These are phyloP conservation scores for Tachina fera DNA, from an alignment of 2,888 invertebrate genomes.

Conservation along the genomic window DNA sequence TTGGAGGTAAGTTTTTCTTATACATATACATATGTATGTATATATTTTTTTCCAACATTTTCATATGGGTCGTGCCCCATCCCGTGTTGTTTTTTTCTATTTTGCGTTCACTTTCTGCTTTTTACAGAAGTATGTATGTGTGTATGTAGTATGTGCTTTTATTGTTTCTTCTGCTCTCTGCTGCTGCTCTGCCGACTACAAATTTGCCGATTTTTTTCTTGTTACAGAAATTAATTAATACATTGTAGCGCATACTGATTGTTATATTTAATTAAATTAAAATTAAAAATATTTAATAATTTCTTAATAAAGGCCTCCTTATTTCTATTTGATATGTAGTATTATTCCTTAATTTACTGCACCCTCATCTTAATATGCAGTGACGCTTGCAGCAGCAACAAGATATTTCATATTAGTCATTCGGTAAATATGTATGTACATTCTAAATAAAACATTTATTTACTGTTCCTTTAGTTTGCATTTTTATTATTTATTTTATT, in stretches of 20 bases:
- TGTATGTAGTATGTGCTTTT: too few relatives aligned
- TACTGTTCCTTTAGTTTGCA: conserved; percentile 13
- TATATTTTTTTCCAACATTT: conserved; percentile 10
- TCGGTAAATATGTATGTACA: conserved; percentile 42
- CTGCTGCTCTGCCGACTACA: conserved; percentile 16
- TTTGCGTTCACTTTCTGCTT: conserved; percentile 30
- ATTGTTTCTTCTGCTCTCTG: conserved; percentile 49
- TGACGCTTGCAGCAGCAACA: conserved; percentile 18
- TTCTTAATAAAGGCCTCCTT: neutral
- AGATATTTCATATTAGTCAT: conserved; percentile 59
- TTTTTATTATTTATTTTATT: conserved; percentile 16
- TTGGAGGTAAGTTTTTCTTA: conserved; percentile 57
- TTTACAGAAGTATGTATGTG: conserved; percentile 11
- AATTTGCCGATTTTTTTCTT: conserved; percentile 16
- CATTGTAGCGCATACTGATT: conserved; percentile 56
- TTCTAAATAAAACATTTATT: conserved; percentile 45
- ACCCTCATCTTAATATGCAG: conserved; percentile 39
- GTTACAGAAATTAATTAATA: conserved; percentile 22
- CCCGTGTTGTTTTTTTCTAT: conserved; percentile 58
- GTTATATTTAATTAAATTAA: neutral
- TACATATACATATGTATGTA: too few relatives aligned
- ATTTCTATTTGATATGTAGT: conserved; percentile 13
- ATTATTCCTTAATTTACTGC: conserved; percentile 27
- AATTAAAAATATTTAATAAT: neutral
- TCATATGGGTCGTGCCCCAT: conserved; percentile 68